Evolutionary conservation across 2,888 invertebrate genomes (phyloP).

Genomic region (Cenopis cana): DNA sequence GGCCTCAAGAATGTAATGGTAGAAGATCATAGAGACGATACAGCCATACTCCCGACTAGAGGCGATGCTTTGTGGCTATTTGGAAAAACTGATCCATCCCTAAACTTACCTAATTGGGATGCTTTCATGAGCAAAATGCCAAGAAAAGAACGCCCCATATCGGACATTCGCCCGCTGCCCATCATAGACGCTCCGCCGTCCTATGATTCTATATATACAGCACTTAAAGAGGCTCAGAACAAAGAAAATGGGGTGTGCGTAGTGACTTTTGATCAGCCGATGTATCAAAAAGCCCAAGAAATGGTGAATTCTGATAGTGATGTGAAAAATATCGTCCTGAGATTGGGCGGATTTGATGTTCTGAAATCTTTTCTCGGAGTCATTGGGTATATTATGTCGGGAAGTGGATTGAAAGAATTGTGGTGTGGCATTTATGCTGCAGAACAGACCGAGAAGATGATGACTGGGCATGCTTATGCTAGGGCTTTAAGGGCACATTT

Average conservation of each 20-base stretch:
- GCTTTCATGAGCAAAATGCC: slow-evolving; percentile 11
- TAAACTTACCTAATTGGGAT: slow-evolving; percentile 1
- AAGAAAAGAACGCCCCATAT: background rate
- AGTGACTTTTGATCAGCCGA: slow-evolving; percentile 21
- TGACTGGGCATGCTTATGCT: slow-evolving; percentile 1
- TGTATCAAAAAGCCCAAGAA: slow-evolving; percentile 18
- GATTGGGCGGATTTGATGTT: slow-evolving; percentile 13
- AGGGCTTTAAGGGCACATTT: slow-evolving; percentile 13
- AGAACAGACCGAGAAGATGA: slow-evolving; percentile 6
- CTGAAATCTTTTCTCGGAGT: slow-evolving; percentile 9
- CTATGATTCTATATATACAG: background rate
- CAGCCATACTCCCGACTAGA: slow-evolving; percentile 5
- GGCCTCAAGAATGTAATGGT: background rate
- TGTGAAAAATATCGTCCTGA: background rate
- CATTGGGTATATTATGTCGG: slow-evolving; percentile 16
- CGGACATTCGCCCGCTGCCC: slow-evolving; percentile 4
- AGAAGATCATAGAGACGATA: slow-evolving; percentile 10
- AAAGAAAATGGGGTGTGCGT: slow-evolving; percentile 1
- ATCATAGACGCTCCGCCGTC: slow-evolving; percentile 4
- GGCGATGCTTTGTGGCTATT: slow-evolving; percentile 14
- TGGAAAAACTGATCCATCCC: slow-evolving; percentile 6
- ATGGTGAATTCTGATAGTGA: slow-evolving; percentile 2
- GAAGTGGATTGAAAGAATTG: slow-evolving; percentile 8
- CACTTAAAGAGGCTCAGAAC: background rate
- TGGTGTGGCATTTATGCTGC: slow-evolving; percentile 6